Evolutionary conservation across 2,113 vertebrate genomes (phyloP).

Genomic region (Vicugna pacos): DNA sequence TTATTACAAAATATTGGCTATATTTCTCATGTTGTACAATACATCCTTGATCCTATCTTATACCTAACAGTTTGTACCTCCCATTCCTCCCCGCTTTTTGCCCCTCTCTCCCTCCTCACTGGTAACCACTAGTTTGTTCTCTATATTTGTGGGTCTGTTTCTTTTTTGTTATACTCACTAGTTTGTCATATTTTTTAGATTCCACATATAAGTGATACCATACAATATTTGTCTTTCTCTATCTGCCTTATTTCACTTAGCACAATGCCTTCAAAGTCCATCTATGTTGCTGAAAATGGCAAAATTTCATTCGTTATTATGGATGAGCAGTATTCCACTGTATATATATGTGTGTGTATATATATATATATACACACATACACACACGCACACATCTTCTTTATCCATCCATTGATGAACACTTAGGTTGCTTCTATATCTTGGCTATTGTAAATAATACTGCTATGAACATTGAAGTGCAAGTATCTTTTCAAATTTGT

Average conservation of each 20-base stretch:
- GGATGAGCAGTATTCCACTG: not conserved
- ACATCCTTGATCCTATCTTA: not conserved
- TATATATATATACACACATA: too few relatives aligned
- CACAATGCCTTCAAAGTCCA: not conserved
- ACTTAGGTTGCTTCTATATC: not conserved
- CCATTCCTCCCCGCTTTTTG: not conserved
- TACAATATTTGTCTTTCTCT: not conserved
- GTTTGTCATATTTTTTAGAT: not conserved
- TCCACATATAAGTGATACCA: not conserved
- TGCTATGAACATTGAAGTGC: not conserved
- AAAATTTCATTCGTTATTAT: not conserved
- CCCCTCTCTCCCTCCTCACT: not conserved
- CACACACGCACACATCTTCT: not conserved
- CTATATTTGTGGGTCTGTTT: not conserved
- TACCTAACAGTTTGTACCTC: not conserved
- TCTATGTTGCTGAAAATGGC: not conserved
- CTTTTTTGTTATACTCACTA: not conserved
- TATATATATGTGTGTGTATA: not conserved
- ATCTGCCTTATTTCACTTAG: not conserved
- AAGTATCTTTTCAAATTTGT: not conserved
- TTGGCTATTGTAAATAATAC: not conserved
- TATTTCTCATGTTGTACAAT: not conserved
- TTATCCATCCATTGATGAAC: not conserved
- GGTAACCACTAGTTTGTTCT: not conserved
- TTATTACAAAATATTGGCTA: not conserved